These are phyloP conservation scores for Xanthia icteritia DNA, from an alignment of 2,888 invertebrate species.

Conservation along the genomic window DNA sequence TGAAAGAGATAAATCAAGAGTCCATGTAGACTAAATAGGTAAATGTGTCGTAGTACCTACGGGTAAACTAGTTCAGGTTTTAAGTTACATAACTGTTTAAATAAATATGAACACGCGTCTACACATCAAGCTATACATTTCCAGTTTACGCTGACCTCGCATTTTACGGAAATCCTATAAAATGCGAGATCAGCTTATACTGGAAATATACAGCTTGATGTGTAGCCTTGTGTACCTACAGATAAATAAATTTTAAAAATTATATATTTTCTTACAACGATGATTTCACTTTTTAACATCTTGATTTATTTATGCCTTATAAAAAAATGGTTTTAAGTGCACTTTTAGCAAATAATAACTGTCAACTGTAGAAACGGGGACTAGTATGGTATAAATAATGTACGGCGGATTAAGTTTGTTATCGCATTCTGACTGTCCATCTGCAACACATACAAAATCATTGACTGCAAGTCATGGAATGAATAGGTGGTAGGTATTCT, in stretches of 20 bases:
- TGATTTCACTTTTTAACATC: neutral
- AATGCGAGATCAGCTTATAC: too few species aligned
- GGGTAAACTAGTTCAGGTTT: neutral
- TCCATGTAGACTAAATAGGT: neutral
- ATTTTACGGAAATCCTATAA: too few species aligned
- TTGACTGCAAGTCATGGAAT: conserved; percentile 1
- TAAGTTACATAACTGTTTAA: neutral
- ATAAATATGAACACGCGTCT: neutral
- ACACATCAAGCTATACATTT: too few species aligned
- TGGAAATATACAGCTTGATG: too few species aligned
- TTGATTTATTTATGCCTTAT: neutral
- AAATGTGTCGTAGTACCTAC: neutral
- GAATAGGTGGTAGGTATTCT: neutral
- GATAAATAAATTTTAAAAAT: neutral
- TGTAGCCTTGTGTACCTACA: neutral
- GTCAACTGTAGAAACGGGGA: too few species aligned
- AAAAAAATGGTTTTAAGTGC: neutral
- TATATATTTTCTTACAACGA: neutral
- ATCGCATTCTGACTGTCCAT: neutral
- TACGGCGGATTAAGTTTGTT: too few species aligned
- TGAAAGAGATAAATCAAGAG: neutral
- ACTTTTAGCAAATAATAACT: neutral
- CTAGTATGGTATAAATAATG: too few species aligned
- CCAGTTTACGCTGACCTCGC: too few species aligned
- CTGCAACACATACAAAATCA: neutral